Base-by-base conservation (phyloP, 2,797 vertebrate genomes). In the Siniperca scherzeri region DNA sequence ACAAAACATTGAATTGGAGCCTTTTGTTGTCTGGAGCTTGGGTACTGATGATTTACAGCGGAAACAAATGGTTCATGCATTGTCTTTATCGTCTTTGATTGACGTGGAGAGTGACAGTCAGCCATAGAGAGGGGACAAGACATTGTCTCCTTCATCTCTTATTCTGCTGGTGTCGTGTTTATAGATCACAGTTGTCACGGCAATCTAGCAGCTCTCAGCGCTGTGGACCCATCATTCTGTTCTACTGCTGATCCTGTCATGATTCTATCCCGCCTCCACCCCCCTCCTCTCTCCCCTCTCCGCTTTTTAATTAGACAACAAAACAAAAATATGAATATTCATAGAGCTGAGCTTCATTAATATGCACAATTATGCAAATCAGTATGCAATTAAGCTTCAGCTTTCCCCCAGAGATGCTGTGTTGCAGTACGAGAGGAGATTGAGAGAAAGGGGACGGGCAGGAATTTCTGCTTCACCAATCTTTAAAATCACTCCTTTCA, bases 351-450 rank as follows among this genome's bases (percentile, higher is more conserved):
- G 79, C 1, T 88, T 94, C 96, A 97, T 98, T 99, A 97, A 98
- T 99, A 99, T 99, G 97, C 97, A 97, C 95, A 97, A 96, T 97
- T 97, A 98, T 99, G 98, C 95, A 99, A 98, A 99, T 98, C 87
- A 96, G 96, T 73, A 87, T 91, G 91, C 96, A 97, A 97, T 99
- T 99, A 98, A 98, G 96, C 96, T 89, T 94, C 92, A 92, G 93
- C 91, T 92, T 94, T 91, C 88, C 95, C 93, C 94, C 56, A 90
- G 95, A 96, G 95, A 95, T 91, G 85, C 84, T 80, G 88, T 88
- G 87, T 89, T 94, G 94, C 81, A 76, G 92, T 92, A 90, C 65
- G 74, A 92, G 88, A 78, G 80, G 85, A 90, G 89, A 91, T 79
- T 87, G 88, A 88, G 92, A 86, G 86, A 82, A 87, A 92, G 90